A percentile compares a stretch with the other conserved stretches of the same genome.
Evolutionary conservation across 1,140 invertebrate species (phyloP).

Genomic region (Lordiphosa stackelbergi): DNA sequence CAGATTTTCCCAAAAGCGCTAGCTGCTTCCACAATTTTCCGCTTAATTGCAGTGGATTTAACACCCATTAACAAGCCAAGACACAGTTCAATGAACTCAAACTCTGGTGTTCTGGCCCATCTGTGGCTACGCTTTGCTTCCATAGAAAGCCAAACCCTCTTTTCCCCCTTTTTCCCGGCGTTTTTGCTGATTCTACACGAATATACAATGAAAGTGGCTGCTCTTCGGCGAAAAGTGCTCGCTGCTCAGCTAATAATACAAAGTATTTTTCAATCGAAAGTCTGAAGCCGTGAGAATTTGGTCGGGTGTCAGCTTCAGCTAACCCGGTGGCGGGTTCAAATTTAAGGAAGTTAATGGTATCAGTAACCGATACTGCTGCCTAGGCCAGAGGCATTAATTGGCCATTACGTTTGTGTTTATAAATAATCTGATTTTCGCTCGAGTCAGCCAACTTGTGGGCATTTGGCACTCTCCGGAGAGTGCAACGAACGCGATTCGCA

Average conservation of each 20-base stretch:
- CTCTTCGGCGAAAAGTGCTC: conserved; percentile 50
- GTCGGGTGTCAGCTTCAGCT: conserved; percentile 12
- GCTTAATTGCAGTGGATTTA: no score
- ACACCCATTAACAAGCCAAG: no score
- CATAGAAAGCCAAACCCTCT: no score
- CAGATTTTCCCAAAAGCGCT: no score
- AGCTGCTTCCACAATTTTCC: no score
- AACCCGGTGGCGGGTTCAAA: conserved; percentile 29
- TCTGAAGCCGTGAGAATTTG: conserved; percentile 58
- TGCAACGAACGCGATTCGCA: conserved; percentile 52
- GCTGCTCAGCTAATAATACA: neutral
- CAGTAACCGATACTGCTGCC: conserved; percentile 14
- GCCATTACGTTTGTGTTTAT: no score
- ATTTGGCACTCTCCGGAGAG: conserved; percentile 21
- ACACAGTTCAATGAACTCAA: no score
- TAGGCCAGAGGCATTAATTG: no score
- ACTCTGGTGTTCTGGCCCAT: no score
- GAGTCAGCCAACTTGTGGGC: conserved; percentile 30
- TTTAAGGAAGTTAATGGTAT: conserved; percentile 56
- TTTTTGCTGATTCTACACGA: conserved; percentile 44
- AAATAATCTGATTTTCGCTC: conserved; percentile 24
- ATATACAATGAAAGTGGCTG: conserved; percentile 53
- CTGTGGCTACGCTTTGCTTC: no score
- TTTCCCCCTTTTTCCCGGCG: no score
- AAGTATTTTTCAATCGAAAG: conserved; percentile 41